Evolutionary conservation across 2,888 invertebrate genomes (phyloP).

Genomic region (Sicus ferrugineus): DNA sequence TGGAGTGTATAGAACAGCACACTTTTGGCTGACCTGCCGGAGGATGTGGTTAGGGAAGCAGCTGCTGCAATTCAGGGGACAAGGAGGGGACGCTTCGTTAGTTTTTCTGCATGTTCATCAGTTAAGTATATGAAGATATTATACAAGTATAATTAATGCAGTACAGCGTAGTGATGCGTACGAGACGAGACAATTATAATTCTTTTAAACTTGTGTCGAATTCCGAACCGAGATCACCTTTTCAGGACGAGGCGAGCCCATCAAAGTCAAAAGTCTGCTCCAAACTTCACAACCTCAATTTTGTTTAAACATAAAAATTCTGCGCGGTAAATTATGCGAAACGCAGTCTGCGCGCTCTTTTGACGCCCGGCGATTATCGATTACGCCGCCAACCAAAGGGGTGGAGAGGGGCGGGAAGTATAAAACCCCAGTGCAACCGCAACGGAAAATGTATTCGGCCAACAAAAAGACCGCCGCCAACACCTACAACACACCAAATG

Average conservation of each 20-base stretch:
- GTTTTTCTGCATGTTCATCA: too few relatives aligned
- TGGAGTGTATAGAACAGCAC: background rate
- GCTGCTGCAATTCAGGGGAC: too few relatives aligned
- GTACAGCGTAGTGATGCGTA: too few relatives aligned
- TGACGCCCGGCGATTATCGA: conserved; percentile 28
- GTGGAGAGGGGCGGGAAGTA: background rate
- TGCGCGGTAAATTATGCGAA: conserved; percentile 28
- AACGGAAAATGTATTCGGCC: background rate
- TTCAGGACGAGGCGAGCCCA: too few relatives aligned
- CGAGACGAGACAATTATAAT: too few relatives aligned
- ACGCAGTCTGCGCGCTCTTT: conserved; percentile 20
- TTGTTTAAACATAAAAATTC: conserved; percentile 25
- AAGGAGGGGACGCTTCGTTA: too few relatives aligned
- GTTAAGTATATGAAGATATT: too few relatives aligned
- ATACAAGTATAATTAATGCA: too few relatives aligned
- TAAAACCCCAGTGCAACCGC: background rate
- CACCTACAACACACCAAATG: conserved; percentile 9
- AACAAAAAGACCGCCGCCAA: conserved; percentile 23
- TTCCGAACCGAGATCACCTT: too few relatives aligned
- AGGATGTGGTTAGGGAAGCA: too few relatives aligned
- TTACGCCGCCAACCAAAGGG: conserved; percentile 14
- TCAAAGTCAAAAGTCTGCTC: conserved; percentile 1
- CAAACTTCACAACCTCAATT: conserved; percentile 2
- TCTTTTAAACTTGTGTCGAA: too few relatives aligned
- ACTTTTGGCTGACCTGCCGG: background rate